phyloP scores from a whole-genome alignment of 2,113 vertebrate genomes.

The Dromiciops gliroides region DNA sequence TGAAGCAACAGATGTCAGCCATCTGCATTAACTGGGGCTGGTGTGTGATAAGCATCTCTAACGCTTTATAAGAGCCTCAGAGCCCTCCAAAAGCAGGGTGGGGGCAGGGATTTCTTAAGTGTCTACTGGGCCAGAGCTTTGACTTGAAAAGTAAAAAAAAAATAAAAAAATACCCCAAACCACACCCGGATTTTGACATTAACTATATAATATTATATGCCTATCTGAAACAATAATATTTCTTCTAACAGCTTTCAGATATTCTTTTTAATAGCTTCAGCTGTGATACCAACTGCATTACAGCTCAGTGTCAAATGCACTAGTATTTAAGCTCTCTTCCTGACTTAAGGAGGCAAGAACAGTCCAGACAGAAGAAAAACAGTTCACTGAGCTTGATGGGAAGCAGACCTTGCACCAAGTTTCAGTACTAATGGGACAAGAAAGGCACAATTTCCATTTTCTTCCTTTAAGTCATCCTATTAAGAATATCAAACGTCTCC shows the following conservation, averaged over 20 bases:
- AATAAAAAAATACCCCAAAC: not conserved
- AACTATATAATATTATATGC: constrained; percentile 59
- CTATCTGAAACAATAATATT: constrained; percentile 51
- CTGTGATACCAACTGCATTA: constrained; percentile 58
- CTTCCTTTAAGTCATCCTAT: constrained; percentile 77
- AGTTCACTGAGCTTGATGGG: constrained; percentile 72
- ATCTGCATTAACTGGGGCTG: not conserved
- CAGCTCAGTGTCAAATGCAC: constrained; percentile 63
- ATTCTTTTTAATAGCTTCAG: constrained; percentile 54
- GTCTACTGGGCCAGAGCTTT: not conserved
- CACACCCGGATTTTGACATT: not conserved
- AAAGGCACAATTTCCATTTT: constrained; percentile 62
- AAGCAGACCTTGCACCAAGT: constrained; percentile 76
- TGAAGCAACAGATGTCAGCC: not conserved
- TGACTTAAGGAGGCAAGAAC: constrained; percentile 73
- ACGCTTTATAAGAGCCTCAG: not conserved
- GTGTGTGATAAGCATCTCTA: constrained; percentile 28
- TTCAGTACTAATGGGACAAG: constrained; percentile 71
- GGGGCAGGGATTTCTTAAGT: constrained; percentile 15
- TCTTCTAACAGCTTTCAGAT: constrained; percentile 40
- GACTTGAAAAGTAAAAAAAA: constrained; percentile 25
- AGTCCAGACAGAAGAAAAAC: constrained; percentile 76
- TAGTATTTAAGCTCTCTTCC: constrained; percentile 62
- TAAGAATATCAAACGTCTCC: constrained; percentile 63
- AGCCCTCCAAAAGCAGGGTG: not conserved